Conservation (phyloP, 2,113 vertebrate genomes). For the Podilymbus podiceps region DNA sequence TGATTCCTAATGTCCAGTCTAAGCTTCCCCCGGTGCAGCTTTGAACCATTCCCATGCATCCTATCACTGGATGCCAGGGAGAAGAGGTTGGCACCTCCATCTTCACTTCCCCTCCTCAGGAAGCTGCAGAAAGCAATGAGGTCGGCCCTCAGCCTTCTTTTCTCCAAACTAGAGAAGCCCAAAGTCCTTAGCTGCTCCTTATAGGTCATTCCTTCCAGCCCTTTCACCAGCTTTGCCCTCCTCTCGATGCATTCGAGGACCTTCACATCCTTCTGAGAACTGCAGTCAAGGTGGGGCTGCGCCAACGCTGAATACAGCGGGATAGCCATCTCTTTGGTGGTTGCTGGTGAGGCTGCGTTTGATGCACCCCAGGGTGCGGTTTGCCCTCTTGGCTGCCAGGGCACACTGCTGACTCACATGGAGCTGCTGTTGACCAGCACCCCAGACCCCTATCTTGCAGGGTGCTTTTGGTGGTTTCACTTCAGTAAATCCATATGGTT, state of each 20-base stretch:
- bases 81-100: not conserved
- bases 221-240: not conserved
- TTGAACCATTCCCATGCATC: not conserved
- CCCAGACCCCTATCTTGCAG: not conserved
- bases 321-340: not conserved
- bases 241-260: not conserved
- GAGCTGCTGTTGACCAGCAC: not conserved
- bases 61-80: not conserved
- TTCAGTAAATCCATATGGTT: not conserved
- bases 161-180: not conserved
- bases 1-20: not conserved
- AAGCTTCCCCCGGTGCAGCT: not conserved
- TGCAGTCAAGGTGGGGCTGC: not conserved
- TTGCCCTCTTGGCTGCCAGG: not conserved
- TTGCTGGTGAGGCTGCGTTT: too few relatives aligned
- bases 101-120: not conserved
- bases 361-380: not conserved
- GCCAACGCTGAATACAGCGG: not conserved
- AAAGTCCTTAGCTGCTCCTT: not conserved
- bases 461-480: not conserved
- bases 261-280: not conserved
- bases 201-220: not conserved
- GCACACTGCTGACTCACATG: fast-evolving
- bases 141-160: not conserved
- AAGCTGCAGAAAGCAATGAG: not conserved